Evolutionary conservation across 2,113 vertebrate species (phyloP).

Genomic region (Prionailurus viverrinus): DNA sequence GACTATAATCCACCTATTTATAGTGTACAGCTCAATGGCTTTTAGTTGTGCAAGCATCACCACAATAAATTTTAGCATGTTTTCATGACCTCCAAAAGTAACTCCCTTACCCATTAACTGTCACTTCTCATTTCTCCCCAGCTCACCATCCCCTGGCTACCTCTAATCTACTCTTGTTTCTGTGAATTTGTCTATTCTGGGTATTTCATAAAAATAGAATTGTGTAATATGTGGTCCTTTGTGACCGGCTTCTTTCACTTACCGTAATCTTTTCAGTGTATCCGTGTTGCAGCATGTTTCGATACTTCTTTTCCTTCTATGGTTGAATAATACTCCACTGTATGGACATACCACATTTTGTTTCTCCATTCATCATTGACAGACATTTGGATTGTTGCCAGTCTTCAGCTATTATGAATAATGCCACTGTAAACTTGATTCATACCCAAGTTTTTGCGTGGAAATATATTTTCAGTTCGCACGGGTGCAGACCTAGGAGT

Average conservation of each 20-base stretch:
- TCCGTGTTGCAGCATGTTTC: background rate
- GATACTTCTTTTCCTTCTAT: conserved; percentile 29
- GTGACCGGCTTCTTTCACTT: background rate
- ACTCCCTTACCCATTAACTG: background rate
- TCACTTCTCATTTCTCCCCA: background rate
- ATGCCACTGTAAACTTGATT: background rate
- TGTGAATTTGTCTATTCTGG: background rate
- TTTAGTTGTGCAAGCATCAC: background rate
- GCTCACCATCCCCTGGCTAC: background rate
- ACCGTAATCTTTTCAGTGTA: conserved; percentile 13
- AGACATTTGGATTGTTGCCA: background rate
- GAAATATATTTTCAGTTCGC: background rate
- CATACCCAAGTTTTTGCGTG: background rate
- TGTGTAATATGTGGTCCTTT: background rate
- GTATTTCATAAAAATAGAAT: background rate
- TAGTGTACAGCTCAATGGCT: background rate
- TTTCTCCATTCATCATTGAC: background rate
- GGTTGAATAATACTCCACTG: background rate
- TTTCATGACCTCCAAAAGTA: background rate
- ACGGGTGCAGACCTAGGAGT: background rate
- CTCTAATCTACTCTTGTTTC: background rate
- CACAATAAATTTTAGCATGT: background rate
- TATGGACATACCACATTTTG: background rate
- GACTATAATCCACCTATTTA: background rate
- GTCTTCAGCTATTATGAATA: background rate